A percentile compares a stretch with the other conserved stretches of the same genome.
Evolutionary conservation across 2,888 invertebrate genomes (phyloP).

Genomic region (Tetragonisca angustula): DNA sequence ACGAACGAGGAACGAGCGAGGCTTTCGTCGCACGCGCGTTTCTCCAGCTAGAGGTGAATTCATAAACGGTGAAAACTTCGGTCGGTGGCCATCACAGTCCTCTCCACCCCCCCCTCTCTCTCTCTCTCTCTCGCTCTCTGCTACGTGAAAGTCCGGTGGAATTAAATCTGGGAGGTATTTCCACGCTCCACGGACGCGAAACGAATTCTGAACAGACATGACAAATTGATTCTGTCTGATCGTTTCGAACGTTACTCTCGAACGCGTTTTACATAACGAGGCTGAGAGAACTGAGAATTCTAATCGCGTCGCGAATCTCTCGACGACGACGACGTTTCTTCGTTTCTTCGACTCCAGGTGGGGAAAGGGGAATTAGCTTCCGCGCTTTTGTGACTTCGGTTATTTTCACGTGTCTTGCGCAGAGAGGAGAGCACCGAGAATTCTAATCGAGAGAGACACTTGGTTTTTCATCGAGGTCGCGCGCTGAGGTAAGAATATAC

Average conservation of each 20-base stretch:
- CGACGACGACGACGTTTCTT: neutral
- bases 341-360: neutral
- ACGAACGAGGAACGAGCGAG: slow-evolving; percentile 14
- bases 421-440: neutral
- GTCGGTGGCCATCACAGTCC: too few species aligned
- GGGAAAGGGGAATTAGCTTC: neutral
- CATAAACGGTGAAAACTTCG: slow-evolving; percentile 26
- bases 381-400: neutral
- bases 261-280: neutral
- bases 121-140: neutral
- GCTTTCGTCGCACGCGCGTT: slow-evolving; percentile 23
- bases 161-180: slow-evolving; percentile 19
- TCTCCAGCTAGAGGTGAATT: slow-evolving; percentile 28
- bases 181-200: neutral
- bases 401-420: neutral
- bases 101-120: too few species aligned
- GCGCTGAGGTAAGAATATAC: neutral
- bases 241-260: neutral
- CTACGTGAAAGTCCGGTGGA: slow-evolving; percentile 14
- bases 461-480: neutral
- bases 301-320: neutral
- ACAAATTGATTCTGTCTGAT: neutral
- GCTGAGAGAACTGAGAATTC: neutral
- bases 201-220: neutral
- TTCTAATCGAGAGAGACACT: neutral